Percentiles rank a stretch among this genome's conserved stretches.
Evolutionary conservation across 2,888 invertebrate genomes (phyloP).

Genomic region (Ctena decussata): DNA sequence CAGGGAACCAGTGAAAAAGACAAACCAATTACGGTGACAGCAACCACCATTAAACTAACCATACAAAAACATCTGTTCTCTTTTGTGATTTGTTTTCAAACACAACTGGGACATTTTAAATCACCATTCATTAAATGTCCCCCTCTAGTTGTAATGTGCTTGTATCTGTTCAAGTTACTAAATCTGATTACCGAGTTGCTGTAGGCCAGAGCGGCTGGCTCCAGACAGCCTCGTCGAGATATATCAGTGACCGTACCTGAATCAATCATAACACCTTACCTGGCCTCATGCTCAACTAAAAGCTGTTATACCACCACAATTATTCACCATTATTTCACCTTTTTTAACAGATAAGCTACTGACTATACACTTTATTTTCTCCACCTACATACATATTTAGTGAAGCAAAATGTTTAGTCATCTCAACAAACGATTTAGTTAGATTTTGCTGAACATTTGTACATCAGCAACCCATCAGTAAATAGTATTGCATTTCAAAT

Average conservation of each 20-base stretch:
- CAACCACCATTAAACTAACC: constrained; percentile 2
- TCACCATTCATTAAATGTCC: background rate
- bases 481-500: no score
- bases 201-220: background rate
- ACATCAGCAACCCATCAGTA: no score
- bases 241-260: background rate
- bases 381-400: no score
- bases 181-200: background rate
- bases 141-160: background rate
- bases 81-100: constrained; percentile 9
- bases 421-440: no score
- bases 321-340: background rate
- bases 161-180: background rate
- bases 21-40: background rate
- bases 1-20: background rate
- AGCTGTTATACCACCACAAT: background rate
- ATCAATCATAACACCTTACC: constrained; percentile 2
- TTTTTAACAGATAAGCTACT: background rate
- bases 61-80: background rate
- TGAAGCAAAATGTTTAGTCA: no score
- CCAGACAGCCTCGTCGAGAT: background rate
- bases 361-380: no score
- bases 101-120: constrained; percentile 6
- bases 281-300: background rate
- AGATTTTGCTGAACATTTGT: no score